These are phyloP conservation scores for Asarcornis scutulata DNA, from an alignment of 2,113 vertebrate species.

Conservation along the genomic window DNA sequence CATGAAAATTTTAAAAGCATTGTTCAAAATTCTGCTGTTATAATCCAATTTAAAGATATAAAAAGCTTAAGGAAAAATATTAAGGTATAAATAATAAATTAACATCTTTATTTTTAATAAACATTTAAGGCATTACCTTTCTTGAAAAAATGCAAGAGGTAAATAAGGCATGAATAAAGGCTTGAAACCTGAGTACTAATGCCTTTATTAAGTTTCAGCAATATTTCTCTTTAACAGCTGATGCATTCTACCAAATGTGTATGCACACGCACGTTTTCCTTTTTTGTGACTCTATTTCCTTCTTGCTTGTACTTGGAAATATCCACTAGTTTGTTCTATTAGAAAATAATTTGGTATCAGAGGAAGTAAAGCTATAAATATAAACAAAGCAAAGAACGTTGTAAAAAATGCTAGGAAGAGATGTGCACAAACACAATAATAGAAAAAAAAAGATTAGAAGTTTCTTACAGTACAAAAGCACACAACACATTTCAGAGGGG, in stretches of 20 bases:
- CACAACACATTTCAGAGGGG: neutral
- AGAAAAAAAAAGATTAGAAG: neutral
- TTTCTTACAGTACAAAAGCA: neutral
- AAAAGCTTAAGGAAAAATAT: neutral
- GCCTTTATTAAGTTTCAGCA: neutral
- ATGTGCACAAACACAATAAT: neutral
- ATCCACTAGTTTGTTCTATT: neutral
- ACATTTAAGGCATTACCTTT: neutral
- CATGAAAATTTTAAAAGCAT: neutral
- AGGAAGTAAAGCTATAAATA: constrained; percentile 16
- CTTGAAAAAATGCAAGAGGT: neutral
- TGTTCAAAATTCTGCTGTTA: neutral
- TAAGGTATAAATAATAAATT: neutral
- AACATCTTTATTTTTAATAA: neutral
- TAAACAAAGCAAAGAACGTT: neutral
- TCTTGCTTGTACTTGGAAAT: neutral
- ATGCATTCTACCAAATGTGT: neutral
- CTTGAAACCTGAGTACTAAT: neutral
- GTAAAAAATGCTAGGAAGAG: neutral
- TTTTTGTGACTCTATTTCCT: neutral
- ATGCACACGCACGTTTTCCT: neutral
- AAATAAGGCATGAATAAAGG: neutral
- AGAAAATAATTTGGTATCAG: neutral
- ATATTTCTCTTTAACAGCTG: neutral
- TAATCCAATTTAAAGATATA: constrained; percentile 24